Evolutionary conservation across 37 sponge, comb jelly and placozoan genomes (phyloP).

Genomic region (Cliona cf. orientalis): DNA sequence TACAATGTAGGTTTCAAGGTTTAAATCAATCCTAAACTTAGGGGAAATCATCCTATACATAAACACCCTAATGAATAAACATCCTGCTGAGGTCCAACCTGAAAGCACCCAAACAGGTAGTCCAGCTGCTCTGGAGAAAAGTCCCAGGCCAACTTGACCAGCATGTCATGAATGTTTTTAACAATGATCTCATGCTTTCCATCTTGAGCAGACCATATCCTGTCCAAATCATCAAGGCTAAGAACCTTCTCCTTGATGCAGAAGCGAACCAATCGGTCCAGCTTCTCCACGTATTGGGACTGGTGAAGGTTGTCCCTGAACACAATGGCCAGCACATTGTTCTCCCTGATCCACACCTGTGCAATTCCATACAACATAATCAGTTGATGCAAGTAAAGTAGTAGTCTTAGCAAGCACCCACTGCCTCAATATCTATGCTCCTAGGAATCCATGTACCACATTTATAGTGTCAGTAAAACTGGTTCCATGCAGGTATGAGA

Average conservation of each 20-base stretch:
- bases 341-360: slow-evolving; percentile 79
- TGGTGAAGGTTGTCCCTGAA: slow-evolving; percentile 97
- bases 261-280: slow-evolving; percentile 89
- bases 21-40: no score
- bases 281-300: slow-evolving; percentile 96
- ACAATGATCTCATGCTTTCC: slow-evolving; percentile 98
- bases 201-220: slow-evolving; percentile 93
- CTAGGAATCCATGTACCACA: no score
- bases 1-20: no score
- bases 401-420: not conserved
- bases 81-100: no score
- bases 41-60: no score
- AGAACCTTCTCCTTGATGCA: slow-evolving; percentile 84
- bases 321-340: slow-evolving; percentile 89
- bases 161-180: slow-evolving; percentile 96
- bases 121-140: slow-evolving; percentile 95
- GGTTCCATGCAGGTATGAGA: not conserved
- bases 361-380: not conserved
- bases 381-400: not conserved
- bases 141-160: slow-evolving; percentile 96
- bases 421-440: no score
- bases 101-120: slow-evolving; percentile 92
- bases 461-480: no score
- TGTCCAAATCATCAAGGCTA: slow-evolving; percentile 83
- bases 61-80: no score